Percentiles rank a stretch among this genome's conserved stretches.
Evolutionary conservation across 2,113 vertebrate genomes (phyloP).

Genomic region (Prunella fulvescens): DNA sequence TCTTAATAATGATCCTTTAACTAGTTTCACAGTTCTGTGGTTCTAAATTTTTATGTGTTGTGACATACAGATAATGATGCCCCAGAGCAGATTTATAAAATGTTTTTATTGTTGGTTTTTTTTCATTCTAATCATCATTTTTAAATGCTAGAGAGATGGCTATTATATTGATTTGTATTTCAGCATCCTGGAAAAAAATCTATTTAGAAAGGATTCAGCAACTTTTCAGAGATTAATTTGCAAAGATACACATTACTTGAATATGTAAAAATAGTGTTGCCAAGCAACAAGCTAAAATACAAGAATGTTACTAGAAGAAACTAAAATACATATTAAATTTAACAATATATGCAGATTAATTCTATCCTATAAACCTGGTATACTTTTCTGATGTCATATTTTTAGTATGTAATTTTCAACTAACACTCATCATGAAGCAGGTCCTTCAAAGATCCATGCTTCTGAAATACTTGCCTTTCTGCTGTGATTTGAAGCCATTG

Average conservation of each 20-base stretch:
- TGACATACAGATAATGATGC: background rate
- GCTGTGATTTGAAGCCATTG: background rate
- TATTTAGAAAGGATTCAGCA: conserved; percentile 27
- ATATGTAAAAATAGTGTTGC: conserved; percentile 50
- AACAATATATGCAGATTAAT: conserved; percentile 11
- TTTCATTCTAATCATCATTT: conserved; percentile 7
- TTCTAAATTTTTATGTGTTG: conserved; percentile 16
- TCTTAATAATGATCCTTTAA: background rate
- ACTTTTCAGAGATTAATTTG: conserved; percentile 53
- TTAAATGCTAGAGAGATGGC: conserved; percentile 1
- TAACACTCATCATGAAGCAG: background rate
- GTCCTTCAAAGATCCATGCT: conserved; percentile 4
- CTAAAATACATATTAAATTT: background rate
- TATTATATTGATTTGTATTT: conserved; percentile 12
- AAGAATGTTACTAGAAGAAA: conserved; percentile 16
- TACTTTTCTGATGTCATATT: background rate
- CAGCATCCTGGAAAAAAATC: background rate
- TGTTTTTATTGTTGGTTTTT: background rate
- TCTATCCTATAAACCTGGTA: background rate
- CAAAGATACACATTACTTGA: conserved; percentile 39
- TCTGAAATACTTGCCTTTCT: conserved; percentile 14
- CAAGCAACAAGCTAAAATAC: conserved; percentile 53
- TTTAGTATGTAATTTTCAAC: background rate
- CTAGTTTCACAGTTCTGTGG: background rate
- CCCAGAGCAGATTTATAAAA: conserved; percentile 1